Conservation (phyloP, 2,797 vertebrate species). For the Falco biarmicus region DNA sequence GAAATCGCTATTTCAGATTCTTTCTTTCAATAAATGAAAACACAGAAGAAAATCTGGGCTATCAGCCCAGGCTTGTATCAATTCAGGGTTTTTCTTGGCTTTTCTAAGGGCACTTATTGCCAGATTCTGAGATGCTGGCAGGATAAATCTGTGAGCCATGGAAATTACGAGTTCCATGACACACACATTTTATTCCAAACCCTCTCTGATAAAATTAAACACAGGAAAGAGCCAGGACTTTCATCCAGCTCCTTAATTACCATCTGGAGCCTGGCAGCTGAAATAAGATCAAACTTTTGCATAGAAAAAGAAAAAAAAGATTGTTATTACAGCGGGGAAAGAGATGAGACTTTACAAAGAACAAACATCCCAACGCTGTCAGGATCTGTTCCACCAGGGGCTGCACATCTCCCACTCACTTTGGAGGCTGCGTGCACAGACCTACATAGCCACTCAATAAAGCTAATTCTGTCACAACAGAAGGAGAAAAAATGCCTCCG, state of each 20-base stretch:
- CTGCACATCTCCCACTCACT: fast-evolving
- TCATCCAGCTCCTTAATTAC: constrained; percentile 35
- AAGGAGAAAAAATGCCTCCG: not conserved
- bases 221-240: constrained; percentile 1
- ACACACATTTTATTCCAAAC: constrained; percentile 1
- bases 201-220: constrained; percentile 1
- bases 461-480: not conserved
- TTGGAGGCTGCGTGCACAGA: fast-evolving
- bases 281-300: constrained; percentile 1
- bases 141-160: constrained; percentile 43
- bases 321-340: not conserved
- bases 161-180: constrained; percentile 43
- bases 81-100: constrained; percentile 46
- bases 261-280: not conserved
- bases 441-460: not conserved
- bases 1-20: not conserved
- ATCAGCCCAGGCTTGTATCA: constrained; percentile 29
- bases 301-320: not conserved
- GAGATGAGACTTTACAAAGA: not conserved
- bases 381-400: not conserved
- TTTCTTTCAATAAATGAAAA: constrained; percentile 45
- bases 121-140: constrained; percentile 34
- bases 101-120: not conserved
- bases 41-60: constrained; percentile 6
- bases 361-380: not conserved